Evolutionary conservation across 1,140 invertebrate genomes (phyloP), one percentile per base, ranked within the genome.

Genomic region (Pseudomyrmex concolor): DNA sequence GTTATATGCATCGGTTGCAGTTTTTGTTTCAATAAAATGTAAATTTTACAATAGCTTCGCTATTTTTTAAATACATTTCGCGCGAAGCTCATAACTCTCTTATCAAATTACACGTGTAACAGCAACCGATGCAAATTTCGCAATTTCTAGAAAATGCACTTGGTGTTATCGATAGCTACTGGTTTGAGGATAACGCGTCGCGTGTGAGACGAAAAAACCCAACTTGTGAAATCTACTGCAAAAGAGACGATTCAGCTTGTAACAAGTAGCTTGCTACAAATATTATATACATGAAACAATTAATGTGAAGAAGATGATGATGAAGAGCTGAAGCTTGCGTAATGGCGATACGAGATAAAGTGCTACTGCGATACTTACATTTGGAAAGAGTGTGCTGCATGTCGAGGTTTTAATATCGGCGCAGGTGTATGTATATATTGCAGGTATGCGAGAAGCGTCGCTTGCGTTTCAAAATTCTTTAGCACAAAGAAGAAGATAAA

Each of bases 361-460:
- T 88, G 87, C 87, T 89, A 89, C 86, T 89, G 87, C 87, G 78
- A 88, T 89, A 89, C 87, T 89, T 89, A 89, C 87, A 88, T 88
- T 87, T 84, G 86, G 88, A 89, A 34, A 34, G 5, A 89, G 78
- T 86, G 86, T 89, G 87, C 86, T 89, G 87, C 87, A 89, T 81
- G 87, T 89, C 66, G 86, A 80, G 34, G 34, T 34, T 82, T 78
- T 85, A 81, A 87, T 85, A 87, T 66, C 54, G 84, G 83, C 85
- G 76, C 81, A 86, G 71, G 81, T 77, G 72, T 86, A 34, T 34
- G 34, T 34, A 34, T 34, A 34, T 34, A 34, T 34, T 34, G 86
- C 55, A 15, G 48, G 77, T 45, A 63, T 50, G 81, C 66, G 64
- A 73, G 85, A 87, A 86, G 80, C 62, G 55, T 80, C 66, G 76